phyloP scores from a whole-genome alignment of 2,113 vertebrate genomes.

The Globicephala melas region DNA sequence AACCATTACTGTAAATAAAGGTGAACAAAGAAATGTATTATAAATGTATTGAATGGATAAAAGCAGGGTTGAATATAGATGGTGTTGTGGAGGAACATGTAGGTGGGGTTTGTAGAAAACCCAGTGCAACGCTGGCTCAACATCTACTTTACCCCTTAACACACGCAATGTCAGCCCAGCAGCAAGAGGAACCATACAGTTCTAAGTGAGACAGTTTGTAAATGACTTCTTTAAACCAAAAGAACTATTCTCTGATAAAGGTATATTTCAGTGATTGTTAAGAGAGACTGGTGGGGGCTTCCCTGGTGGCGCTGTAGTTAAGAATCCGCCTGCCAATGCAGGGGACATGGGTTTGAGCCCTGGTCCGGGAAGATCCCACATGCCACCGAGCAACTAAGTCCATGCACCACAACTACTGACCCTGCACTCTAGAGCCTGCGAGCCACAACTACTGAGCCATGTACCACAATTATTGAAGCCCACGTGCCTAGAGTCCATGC shows the following conservation, averaged over 20 bases:
- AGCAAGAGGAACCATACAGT: background rate
- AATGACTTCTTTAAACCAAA: background rate
- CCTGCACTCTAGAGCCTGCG: too few species aligned
- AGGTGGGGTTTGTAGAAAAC: background rate
- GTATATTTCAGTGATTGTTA: background rate
- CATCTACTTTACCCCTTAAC: background rate
- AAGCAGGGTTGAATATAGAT: background rate
- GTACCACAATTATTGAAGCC: too few species aligned
- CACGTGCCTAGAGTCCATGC: too few species aligned
- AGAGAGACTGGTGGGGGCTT: background rate
- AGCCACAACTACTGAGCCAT: too few species aligned
- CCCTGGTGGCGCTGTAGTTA: too few species aligned
- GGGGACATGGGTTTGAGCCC: too few species aligned
- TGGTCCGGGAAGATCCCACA: too few species aligned
- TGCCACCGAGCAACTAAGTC: too few species aligned
- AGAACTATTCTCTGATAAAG: background rate
- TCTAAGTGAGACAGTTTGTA: background rate
- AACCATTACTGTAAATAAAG: background rate
- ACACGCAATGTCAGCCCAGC: background rate
- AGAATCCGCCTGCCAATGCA: too few species aligned
- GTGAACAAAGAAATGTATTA: background rate
- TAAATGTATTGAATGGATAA: background rate
- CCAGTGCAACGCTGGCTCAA: background rate
- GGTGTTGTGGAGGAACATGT: background rate
- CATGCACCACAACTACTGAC: too few species aligned